phyloP scores from a whole-genome alignment of 1,140 invertebrate species.

The Magallana ariakensis region DNA sequence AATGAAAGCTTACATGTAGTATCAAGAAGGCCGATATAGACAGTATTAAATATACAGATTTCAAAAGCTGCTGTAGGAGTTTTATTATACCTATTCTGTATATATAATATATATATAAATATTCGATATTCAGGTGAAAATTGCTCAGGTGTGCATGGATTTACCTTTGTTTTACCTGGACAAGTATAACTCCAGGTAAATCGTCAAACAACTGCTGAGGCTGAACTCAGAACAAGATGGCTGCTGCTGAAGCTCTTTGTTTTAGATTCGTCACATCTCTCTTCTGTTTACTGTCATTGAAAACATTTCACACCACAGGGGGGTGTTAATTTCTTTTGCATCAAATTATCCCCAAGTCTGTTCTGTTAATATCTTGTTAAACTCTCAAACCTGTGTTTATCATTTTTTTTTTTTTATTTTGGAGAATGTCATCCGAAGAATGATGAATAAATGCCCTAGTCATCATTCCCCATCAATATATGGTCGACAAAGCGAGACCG shows the following conservation, averaged over 20 bases:
- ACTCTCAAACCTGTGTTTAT: background rate
- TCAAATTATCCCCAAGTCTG: background rate
- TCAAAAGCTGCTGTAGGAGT: no score
- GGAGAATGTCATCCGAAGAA: background rate
- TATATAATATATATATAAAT: no score
- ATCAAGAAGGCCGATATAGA: no score
- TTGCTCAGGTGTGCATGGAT: background rate
- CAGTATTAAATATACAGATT: no score
- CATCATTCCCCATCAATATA: background rate
- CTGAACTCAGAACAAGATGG: constrained; percentile 1
- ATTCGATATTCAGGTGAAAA: background rate
- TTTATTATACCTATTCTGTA: no score
- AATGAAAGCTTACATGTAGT: no score
- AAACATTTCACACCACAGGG: background rate
- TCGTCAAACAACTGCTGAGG: background rate
- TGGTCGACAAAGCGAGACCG: constrained; percentile 27
- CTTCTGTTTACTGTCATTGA: background rate
- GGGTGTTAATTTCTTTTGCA: background rate
- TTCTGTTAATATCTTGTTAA: background rate
- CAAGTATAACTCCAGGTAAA: background rate
- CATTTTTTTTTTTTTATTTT: background rate
- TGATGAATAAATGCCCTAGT: constrained; percentile 29
- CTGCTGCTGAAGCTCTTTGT: background rate
- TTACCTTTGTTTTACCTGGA: constrained; percentile 14
- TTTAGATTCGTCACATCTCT: background rate